These are phyloP conservation scores for Oophaga sylvatica DNA, from an alignment of 2,797 vertebrate species.

Conservation along the genomic window DNA sequence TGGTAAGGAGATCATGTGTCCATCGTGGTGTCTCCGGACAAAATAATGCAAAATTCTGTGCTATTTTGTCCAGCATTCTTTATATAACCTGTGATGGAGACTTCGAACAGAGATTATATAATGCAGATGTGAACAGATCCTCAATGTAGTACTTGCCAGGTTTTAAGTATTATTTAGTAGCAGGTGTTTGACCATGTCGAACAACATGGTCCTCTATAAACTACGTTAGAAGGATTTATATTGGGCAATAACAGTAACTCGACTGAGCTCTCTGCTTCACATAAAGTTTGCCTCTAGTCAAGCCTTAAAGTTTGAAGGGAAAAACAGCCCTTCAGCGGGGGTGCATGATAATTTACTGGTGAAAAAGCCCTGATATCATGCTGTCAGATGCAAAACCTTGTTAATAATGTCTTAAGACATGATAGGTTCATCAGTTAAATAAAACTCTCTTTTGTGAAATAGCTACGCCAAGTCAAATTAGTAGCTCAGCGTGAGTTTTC, in stretches of 20 bases:
- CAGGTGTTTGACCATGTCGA: neutral
- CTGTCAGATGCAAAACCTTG: conserved; percentile 62
- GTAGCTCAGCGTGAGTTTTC: conserved; percentile 59
- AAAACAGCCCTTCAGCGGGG: conserved; percentile 51
- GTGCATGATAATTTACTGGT: conserved; percentile 47
- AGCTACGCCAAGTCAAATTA: conserved; percentile 63
- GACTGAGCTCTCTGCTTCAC: neutral
- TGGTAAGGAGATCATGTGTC: no score
- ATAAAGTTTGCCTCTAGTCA: conserved; percentile 21
- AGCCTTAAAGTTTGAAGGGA: conserved; percentile 41
- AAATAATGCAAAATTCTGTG: no score
- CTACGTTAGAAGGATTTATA: neutral
- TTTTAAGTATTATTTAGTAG: neutral
- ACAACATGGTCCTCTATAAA: neutral
- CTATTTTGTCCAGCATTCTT: no score
- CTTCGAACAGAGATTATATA: no score
- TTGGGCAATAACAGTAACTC: neutral
- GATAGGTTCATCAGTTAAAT: conserved; percentile 64
- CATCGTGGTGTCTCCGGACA: no score
- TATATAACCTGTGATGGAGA: no score
- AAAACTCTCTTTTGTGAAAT: conserved; percentile 63
- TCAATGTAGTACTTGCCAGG: neutral
- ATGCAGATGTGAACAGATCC: no score
- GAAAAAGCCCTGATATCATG: conserved; percentile 58
- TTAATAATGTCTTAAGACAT: conserved; percentile 63